Evolutionary conservation across 2,113 vertebrate species (phyloP), one percentile per base, ranked within the genome.

Genomic region (Pelmatolapia mariae): DNA sequence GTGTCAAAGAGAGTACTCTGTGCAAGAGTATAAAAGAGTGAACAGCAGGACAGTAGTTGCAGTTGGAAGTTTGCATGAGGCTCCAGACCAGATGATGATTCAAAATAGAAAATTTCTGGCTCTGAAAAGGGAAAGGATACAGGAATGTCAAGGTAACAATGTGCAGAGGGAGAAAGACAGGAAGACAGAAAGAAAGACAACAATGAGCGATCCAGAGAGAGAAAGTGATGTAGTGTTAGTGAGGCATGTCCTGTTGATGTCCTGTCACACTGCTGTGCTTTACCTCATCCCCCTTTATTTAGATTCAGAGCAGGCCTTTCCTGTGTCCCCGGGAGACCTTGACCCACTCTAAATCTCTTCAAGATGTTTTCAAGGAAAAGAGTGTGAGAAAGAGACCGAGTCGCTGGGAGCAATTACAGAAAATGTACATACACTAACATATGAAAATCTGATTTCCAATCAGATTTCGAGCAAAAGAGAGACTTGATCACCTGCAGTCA

Each of bases 201-300:
- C 88, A 87, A 87, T 38, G 83, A 84, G 71, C 22, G 29, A 79
- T 68, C 68, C 40, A 84, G 73, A 87, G 66, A 80, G 82, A 89
- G 84, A 92, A 86, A 92, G 91, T 89, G 86, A 82, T 83, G 90
- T 16, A 45, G 81, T 36, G 50, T 40, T 11, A 63, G 53, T 40
- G 82, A 50, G 83, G 61, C 50, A 24, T 54, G 83, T 95, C 92
- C 86, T 89, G 91, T 90, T 94, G 91, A 93, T 90, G 83, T 90
- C 86, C 86, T 73, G 83, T 87, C 90, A 86, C 78, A 71, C 80
- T 78, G 87, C 80, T 61, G 81, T 8, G 54, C 83, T 88, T 92
- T 86, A 88, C 90, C 87, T 91, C 91, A 93, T 50, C 73, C 33
- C 33, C 52, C 82, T 93, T 83, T 85, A 88, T 93, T 94, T 87